Evolutionary conservation across 1,140 invertebrate genomes (phyloP).

Genomic region (Diploscapter pachys): DNA sequence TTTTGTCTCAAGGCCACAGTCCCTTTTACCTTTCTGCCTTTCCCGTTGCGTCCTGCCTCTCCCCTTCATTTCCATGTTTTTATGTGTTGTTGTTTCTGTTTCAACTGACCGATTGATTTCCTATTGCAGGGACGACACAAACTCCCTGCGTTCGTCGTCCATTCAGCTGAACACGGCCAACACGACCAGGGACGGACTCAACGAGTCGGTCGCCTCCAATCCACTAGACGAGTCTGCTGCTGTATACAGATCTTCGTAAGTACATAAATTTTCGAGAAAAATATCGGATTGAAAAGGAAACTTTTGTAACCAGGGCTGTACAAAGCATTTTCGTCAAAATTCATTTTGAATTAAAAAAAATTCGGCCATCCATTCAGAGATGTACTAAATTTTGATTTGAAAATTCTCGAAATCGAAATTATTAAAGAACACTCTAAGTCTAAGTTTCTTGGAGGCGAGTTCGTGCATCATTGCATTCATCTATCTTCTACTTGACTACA

Average conservation of each 20-base stretch:
- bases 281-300: background rate
- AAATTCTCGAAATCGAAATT: background rate
- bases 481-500: too few relatives aligned
- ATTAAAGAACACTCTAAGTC: background rate
- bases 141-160: conserved; percentile 44
- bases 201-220: conserved; percentile 54
- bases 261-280: background rate
- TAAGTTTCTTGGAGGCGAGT: background rate
- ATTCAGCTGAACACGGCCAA: conserved; percentile 42
- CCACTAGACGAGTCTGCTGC: conserved; percentile 44
- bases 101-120: background rate
- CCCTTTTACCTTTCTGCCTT: background rate
- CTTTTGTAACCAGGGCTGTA: too few relatives aligned
- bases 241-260: conserved; percentile 20
- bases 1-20: background rate
- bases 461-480: background rate
- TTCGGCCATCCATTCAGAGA: background rate
- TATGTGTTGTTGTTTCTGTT: background rate
- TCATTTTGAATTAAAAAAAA: background rate
- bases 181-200: conserved; percentile 46
- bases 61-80: background rate
- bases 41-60: background rate
- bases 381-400: background rate
- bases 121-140: conserved; percentile 11
- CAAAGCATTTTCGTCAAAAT: background rate